Percentiles rank a stretch among this genome's conserved stretches.
phyloP scores from a whole-genome alignment of 2,888 invertebrate genomes.

The Hirtodrosophila duncani region DNA sequence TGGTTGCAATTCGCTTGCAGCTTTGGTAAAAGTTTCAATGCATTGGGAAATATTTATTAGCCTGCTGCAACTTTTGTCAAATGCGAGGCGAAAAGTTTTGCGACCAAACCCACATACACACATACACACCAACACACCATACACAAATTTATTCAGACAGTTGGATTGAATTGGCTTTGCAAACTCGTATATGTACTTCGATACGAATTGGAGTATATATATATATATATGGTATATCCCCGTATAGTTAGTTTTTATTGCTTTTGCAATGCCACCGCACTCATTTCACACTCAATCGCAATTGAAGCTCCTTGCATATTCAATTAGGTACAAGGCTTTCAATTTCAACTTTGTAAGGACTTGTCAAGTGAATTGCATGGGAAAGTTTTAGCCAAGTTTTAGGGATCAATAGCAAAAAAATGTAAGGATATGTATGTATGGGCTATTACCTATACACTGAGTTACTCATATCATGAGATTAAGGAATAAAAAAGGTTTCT shows the following conservation, averaged over 20 bases:
- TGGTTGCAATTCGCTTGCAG: too few relatives aligned
- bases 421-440: slow-evolving; percentile 50
- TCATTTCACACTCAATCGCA: slow-evolving; percentile 70
- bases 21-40: slow-evolving; percentile 24
- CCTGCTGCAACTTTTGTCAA: slow-evolving; percentile 39
- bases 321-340: slow-evolving; percentile 52
- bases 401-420: slow-evolving; percentile 55
- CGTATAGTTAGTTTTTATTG: slow-evolving; percentile 5
- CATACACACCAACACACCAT: slow-evolving; percentile 1
- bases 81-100: slow-evolving; percentile 45
- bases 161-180: neutral
- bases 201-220: slow-evolving; percentile 23
- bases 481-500: slow-evolving; percentile 54
- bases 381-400: slow-evolving; percentile 41
- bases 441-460: slow-evolving; percentile 54
- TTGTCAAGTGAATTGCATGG: slow-evolving; percentile 27
- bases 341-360: slow-evolving; percentile 14
- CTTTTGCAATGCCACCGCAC: slow-evolving; percentile 14
- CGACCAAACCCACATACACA: neutral
- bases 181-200: too few relatives aligned
- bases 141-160: slow-evolving; percentile 18
- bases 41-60: slow-evolving; percentile 56
- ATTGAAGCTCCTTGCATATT: slow-evolving; percentile 55
- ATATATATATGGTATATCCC: neutral
- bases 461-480: slow-evolving; percentile 65